Conservation (phyloP, 2,888 invertebrate genomes). For the Diarsia dahlii region DNA sequence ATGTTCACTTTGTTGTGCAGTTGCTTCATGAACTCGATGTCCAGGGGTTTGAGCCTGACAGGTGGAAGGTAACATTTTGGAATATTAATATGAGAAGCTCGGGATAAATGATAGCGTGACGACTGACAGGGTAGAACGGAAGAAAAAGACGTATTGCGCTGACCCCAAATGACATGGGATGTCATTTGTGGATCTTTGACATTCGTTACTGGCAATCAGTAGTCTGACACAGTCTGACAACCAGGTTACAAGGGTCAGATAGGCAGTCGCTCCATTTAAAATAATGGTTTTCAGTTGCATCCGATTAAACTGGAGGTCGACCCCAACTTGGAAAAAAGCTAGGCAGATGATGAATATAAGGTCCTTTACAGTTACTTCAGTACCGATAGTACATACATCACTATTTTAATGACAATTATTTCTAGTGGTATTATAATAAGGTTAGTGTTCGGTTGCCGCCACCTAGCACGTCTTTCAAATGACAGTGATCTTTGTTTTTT, state of each 20-base stretch:
- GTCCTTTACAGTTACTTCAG: not conserved
- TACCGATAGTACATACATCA: not conserved
- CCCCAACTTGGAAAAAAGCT: not conserved
- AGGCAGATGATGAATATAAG: not conserved
- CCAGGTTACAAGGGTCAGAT: not conserved
- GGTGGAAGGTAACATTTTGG: no score
- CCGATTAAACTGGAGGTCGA: not conserved
- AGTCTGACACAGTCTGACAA: no score
- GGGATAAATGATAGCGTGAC: no score
- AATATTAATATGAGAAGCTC: not conserved
- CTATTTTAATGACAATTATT: not conserved
- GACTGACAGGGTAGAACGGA: no score
- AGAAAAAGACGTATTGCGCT: no score
- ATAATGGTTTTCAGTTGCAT: no score
- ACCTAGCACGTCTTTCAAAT: not conserved
- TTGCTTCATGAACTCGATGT: conserved; percentile 99
- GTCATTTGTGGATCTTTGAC: not conserved
- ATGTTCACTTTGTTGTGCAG: conserved; percentile 98
- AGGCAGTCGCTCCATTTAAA: not conserved
- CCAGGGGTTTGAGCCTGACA: conserved; percentile 96
- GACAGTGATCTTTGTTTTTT: no score
- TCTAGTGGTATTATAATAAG: not conserved
- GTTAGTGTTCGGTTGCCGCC: not conserved
- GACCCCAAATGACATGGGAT: no score
- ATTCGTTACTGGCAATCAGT: not conserved